Evolutionary conservation across 2,797 vertebrate genomes (phyloP), one percentile per base, ranked within the genome.

Genomic region (Notolabrus celidotus): DNA sequence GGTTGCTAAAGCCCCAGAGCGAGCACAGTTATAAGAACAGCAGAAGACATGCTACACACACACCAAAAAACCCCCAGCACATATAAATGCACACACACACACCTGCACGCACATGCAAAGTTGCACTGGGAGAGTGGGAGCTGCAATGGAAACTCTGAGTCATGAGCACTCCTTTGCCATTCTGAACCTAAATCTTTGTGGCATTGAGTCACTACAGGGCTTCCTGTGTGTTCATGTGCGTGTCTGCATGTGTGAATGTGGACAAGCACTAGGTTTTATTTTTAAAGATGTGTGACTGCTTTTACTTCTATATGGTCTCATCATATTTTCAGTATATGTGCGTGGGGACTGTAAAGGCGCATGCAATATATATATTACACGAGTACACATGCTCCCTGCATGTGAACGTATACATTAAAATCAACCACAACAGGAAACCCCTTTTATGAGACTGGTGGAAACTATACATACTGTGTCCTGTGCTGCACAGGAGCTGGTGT

Each of bases 121-220:
- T 79, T 79, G 72, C 82, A 82, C 61, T 72, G 60, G 83, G 80
- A 90, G 85, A 88, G 86, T 79, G 69, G 73, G 86, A 89, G 87
- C 87, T 84, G 87, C 90, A 94, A 77, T 94, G 93, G 93, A 94
- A 94, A 94, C 79, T 92, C 78, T 94, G 93, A 94, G 90, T 95
- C 93, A 94, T 85, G 80, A 88, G 86, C 76, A 74, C 89, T 89
- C 85, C 67, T 82, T 89, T 90, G 86, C 89, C 88, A 88, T 87
- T 92, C 83, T 88, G 84, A 95, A 91, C 89, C 86, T 92, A 93
- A 94, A 94, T 93, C 89, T 92, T 87, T 92, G 91, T 89, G 92
- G 89, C 92, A 86, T 66, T 93, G 93, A 95, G 91, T 94, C 94
- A 94, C 88, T 87, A 80, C 90, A 89, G 87, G 74, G 89, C 83